These are phyloP conservation scores for Ectemnius cavifrons DNA, from an alignment of 2,888 invertebrate species.

Conservation along the genomic window DNA sequence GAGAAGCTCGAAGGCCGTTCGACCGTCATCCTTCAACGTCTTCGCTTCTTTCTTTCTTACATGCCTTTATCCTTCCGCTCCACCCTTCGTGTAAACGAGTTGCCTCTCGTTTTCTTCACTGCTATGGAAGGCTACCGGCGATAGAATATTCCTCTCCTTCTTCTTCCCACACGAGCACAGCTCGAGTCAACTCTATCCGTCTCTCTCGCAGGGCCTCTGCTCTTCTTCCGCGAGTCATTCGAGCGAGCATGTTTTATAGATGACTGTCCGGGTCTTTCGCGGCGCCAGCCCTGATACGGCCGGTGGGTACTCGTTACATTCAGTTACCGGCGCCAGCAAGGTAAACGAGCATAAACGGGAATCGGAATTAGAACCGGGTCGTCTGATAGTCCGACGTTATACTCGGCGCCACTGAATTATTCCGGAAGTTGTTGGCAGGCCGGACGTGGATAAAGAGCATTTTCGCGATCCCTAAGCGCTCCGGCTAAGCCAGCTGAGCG, in stretches of 20 bases:
- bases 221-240: slow-evolving; percentile 16
- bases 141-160: slow-evolving; percentile 37
- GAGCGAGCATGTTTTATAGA: slow-evolving; percentile 64
- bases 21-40: slow-evolving; percentile 29
- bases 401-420: slow-evolving; percentile 39
- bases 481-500: neutral
- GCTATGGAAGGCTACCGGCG: slow-evolving; percentile 49
- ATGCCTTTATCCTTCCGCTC: slow-evolving; percentile 28
- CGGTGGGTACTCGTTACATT: slow-evolving; percentile 26
- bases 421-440: slow-evolving; percentile 37
- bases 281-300: slow-evolving; percentile 51
- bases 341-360: slow-evolving; percentile 37
- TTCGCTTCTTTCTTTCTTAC: slow-evolving; percentile 17
- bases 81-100: slow-evolving; percentile 46
- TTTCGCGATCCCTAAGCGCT: slow-evolving; percentile 18
- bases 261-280: slow-evolving; percentile 56
- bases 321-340: slow-evolving; percentile 18
- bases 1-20: slow-evolving; percentile 1
- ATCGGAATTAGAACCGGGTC: slow-evolving; percentile 30
- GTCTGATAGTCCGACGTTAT: neutral
- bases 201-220: slow-evolving; percentile 18
- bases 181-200: slow-evolving; percentile 29
- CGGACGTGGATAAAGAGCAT: slow-evolving; percentile 33
- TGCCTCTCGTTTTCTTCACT: slow-evolving; percentile 37
- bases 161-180: neutral